Percentiles rank a stretch among this genome's conserved stretches.
These are phyloP conservation scores for Pelagia noctiluca DNA, from an alignment of 30 jellyfish, hydroid and myxozoan genomes.

Conservation along the genomic window DNA sequence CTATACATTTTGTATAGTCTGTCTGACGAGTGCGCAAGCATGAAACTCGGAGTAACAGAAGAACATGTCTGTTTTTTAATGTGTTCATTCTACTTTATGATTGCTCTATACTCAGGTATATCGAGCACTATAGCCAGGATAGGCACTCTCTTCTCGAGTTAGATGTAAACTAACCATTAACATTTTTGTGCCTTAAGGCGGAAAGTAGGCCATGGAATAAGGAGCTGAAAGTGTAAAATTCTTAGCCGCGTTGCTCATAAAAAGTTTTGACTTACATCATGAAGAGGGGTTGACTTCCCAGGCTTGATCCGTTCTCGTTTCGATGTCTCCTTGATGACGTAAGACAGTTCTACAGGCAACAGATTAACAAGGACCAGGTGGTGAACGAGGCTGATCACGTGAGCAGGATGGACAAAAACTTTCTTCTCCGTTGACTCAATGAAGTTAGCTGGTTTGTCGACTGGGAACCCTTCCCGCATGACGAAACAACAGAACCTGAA, in stretches of 20 bases:
- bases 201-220: background rate
- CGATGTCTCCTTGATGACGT: conserved; percentile 71
- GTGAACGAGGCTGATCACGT: conserved; percentile 73
- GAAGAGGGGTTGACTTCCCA: conserved; percentile 90
- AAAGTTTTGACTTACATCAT: conserved; percentile 64
- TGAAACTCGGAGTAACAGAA: too few relatives aligned
- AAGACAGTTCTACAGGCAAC: conserved; percentile 92
- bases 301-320: conserved; percentile 81
- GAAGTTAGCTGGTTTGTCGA: conserved; percentile 60
- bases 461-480: conserved; percentile 79
- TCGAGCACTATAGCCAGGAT: too few relatives aligned
- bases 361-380: conserved; percentile 75
- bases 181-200: too few relatives aligned
- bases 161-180: too few relatives aligned
- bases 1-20: too few relatives aligned
- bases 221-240: background rate
- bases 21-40: too few relatives aligned
- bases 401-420: conserved; percentile 86
- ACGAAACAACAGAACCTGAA: conserved; percentile 64
- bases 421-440: conserved; percentile 62
- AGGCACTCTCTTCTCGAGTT: too few relatives aligned
- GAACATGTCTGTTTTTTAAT: too few relatives aligned
- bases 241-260: too few relatives aligned
- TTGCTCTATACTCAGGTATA: too few relatives aligned
- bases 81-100: too few relatives aligned